Conservation (phyloP, 2,113 vertebrate species). For the Tor tambroides region DNA sequence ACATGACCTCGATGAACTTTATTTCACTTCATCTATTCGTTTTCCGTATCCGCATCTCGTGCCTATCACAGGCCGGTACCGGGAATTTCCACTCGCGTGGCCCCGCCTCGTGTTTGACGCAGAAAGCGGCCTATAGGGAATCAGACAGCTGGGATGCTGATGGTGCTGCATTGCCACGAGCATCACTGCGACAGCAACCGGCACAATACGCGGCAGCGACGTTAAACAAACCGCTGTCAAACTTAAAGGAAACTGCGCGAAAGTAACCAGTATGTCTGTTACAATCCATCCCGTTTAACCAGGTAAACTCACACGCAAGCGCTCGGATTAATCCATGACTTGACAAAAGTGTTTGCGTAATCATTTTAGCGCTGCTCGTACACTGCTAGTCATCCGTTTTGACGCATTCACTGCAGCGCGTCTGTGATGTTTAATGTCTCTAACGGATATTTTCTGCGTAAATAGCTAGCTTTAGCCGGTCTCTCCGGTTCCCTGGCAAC, state of each 20-base stretch:
- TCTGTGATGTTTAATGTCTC: not conserved
- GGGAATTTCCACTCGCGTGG: constrained; percentile 78
- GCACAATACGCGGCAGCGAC: not conserved
- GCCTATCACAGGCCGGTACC: constrained; percentile 69
- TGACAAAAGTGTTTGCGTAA: constrained; percentile 56
- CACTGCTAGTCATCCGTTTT: constrained; percentile 60
- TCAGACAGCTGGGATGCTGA: constrained; percentile 57
- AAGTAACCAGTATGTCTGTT: not conserved
- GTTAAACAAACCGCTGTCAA: not conserved
- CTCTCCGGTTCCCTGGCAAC: not conserved
- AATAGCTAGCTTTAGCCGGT: not conserved
- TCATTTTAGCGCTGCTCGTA: constrained; percentile 50
- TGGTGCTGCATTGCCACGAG: constrained; percentile 28
- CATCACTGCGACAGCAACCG: constrained; percentile 43
- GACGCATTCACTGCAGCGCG: constrained; percentile 68
- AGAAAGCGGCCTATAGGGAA: constrained; percentile 62
- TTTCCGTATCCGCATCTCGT: constrained; percentile 58
- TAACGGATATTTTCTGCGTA: not conserved
- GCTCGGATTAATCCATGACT: constrained; percentile 39
- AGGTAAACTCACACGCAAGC: not conserved
- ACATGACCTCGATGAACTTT: not conserved
- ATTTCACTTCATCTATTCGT: not conserved
- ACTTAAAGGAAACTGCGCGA: not conserved
- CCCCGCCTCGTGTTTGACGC: constrained; percentile 76
- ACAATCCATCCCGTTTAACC: not conserved